Evolutionary conservation across 2,888 invertebrate genomes (phyloP).

Genomic region (Portevinia maculata): DNA sequence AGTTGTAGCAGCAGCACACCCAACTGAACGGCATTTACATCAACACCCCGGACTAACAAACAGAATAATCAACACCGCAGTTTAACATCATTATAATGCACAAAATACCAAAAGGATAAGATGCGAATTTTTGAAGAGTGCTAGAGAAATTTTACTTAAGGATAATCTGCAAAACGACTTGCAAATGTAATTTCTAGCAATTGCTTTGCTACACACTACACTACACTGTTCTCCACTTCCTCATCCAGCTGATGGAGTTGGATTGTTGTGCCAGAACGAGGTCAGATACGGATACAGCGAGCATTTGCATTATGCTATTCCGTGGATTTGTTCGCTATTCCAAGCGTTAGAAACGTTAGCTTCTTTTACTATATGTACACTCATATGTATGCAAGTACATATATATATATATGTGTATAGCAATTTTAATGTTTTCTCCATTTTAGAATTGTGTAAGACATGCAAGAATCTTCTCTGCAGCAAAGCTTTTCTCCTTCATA

Average conservation of each 20-base stretch:
- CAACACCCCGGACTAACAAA: constrained; percentile 59
- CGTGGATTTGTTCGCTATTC: constrained; percentile 52
- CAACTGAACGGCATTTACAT: constrained; percentile 14
- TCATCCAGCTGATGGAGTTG: constrained; percentile 25
- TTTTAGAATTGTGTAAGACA: constrained; percentile 24
- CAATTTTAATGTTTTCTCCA: neutral
- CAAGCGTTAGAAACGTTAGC: constrained; percentile 42
- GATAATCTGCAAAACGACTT: constrained; percentile 73
- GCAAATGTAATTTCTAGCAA: constrained; percentile 74
- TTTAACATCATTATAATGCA: constrained; percentile 73
- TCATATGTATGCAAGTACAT: constrained; percentile 23
- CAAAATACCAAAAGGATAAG: constrained; percentile 73
- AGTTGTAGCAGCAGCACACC: constrained; percentile 22
- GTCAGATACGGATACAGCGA: constrained; percentile 58
- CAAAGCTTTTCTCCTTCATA: constrained; percentile 15
- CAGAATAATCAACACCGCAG: constrained; percentile 74
- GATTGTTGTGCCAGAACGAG: constrained; percentile 49
- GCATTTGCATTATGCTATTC: constrained; percentile 65
- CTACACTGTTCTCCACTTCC: constrained; percentile 25
- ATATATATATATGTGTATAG: no score
- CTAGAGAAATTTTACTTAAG: constrained; percentile 72
- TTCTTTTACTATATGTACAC: constrained; percentile 29
- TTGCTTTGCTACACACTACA: constrained; percentile 53
- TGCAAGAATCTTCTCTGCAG: constrained; percentile 29
- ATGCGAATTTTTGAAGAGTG: constrained; percentile 74